Percentiles rank a stretch among this genome's conserved stretches.
phyloP scores from a whole-genome alignment of 2,797 vertebrate species.

The Columba guinea region DNA sequence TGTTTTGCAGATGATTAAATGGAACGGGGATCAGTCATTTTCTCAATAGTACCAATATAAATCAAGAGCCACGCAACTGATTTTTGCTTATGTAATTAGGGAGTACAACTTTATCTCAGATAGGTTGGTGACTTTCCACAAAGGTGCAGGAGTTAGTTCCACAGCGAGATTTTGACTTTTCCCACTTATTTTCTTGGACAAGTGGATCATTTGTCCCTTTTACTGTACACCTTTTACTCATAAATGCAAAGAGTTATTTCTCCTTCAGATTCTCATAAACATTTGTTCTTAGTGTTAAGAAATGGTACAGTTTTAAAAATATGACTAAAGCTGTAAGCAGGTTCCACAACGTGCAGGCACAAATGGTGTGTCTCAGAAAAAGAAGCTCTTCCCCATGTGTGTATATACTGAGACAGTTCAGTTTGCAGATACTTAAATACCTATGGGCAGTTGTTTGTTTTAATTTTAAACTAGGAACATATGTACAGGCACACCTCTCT shows the following conservation, averaged over 20 bases:
- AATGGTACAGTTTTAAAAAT: neutral
- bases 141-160: neutral
- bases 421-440: constrained; percentile 33
- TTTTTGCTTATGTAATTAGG: neutral
- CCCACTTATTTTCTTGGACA: neutral
- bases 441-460: neutral
- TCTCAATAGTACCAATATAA: neutral
- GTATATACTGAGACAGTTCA: constrained; percentile 9
- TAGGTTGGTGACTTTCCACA: neutral
- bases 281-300: neutral
- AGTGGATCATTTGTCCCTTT: neutral
- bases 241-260: neutral
- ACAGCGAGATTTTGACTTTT: neutral
- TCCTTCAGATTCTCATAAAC: neutral
- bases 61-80: neutral
- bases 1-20: neutral
- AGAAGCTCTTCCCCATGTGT: neutral
- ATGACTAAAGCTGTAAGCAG: neutral
- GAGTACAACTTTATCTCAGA: neutral
- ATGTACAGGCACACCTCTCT: neutral
- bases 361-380: neutral
- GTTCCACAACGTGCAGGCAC: neutral
- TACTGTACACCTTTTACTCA: neutral
- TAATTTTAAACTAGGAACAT: constrained; percentile 18
- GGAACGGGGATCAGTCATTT: neutral